Base-by-base conservation (phyloP, 2,113 vertebrate species). In the Megaceryle torquata region DNA sequence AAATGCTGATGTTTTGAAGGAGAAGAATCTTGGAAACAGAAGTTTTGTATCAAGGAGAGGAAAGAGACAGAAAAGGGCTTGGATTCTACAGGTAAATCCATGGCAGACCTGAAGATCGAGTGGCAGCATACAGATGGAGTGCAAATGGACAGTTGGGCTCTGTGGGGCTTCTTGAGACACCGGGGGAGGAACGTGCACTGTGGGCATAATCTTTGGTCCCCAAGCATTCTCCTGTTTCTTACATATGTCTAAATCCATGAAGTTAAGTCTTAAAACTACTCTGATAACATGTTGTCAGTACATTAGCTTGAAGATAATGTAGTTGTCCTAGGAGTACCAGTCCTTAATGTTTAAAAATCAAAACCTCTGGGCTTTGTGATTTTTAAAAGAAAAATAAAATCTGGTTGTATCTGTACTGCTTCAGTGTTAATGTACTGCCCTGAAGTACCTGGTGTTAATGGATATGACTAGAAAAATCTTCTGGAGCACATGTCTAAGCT, bases 101-200 rank as follows among this genome's bases (percentile, higher is more conserved):
- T 56, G n/a, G 25, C 35, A 60, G 35, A 68, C 8, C 35, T 51
- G 54, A 43, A 13, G 68, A 22, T 43, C 24, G 1, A 39, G 29
- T 57, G 25, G 39, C 1, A 0, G 31, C 8, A 1, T 1, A 3
- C 0, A 1, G 22, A 12, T 13, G 72, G 13, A 7, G 48, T 11
- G 9, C n/a, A 17, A 11, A 10, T 7, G 26, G 35, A 5, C 14
- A 17, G 22, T 8, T 74, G 92, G 22, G 56, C 8, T 68, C 20
- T 1, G 0, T 1, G 53, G 22, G 16, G 2, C 15, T 19, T 19
- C 28, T 39, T 67, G 63, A 46, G n/a, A 5, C 20, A 16, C 4
- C 39, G 19, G 56, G 15, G 2, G 25, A 11, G 70, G 14, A 24
- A 24, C 12, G 0, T 6, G 9, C 10, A 33, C 54, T 5, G 0